A percentile compares a stretch with the other conserved stretches of the same genome.
These are phyloP conservation scores for Cephus cinctus DNA, from an alignment of 1,140 invertebrate genomes.

Conservation along the genomic window DNA sequence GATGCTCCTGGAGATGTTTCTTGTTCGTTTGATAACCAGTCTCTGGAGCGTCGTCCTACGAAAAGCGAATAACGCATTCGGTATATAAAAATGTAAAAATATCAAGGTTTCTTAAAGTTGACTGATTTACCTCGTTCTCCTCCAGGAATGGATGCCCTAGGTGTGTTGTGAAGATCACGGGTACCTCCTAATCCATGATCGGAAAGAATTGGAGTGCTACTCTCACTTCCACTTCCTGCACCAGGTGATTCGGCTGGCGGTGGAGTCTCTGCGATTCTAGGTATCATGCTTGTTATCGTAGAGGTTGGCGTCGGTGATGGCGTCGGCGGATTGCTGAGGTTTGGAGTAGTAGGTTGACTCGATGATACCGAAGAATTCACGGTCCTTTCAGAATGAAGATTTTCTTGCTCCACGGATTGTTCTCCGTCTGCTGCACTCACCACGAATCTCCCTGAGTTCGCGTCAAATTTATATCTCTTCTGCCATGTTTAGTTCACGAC, in stretches of 20 bases:
- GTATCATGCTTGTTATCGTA: too few relatives aligned
- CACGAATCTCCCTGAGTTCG: conserved; percentile 50
- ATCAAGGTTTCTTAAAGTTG: neutral
- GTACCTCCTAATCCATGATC: conserved; percentile 27
- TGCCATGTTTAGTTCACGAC: too few relatives aligned
- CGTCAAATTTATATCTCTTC: conserved; percentile 19
- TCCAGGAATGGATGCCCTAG: conserved; percentile 50
- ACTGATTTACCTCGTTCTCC: conserved; percentile 42
- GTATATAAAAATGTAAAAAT: neutral
- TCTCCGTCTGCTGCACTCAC: conserved; percentile 53
- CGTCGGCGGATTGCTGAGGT: conserved; percentile 35
- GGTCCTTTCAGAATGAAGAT: neutral
- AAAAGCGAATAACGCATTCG: conserved; percentile 1
- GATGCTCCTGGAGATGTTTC: conserved; percentile 45
- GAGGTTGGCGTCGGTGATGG: conserved; percentile 30
- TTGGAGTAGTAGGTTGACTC: conserved; percentile 28
- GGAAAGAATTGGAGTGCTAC: conserved; percentile 48
- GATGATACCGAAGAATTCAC: conserved; percentile 21
- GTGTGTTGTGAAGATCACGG: conserved; percentile 38
- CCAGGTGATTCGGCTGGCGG: conserved; percentile 59
- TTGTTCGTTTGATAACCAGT: conserved; percentile 43
- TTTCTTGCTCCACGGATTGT: neutral
- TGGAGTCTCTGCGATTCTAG: conserved; percentile 47
- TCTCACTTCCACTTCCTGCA: conserved; percentile 62
- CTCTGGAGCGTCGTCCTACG: conserved; percentile 44